phyloP scores from a whole-genome alignment of 1,140 invertebrate species.

The Drosophila serrata region DNA sequence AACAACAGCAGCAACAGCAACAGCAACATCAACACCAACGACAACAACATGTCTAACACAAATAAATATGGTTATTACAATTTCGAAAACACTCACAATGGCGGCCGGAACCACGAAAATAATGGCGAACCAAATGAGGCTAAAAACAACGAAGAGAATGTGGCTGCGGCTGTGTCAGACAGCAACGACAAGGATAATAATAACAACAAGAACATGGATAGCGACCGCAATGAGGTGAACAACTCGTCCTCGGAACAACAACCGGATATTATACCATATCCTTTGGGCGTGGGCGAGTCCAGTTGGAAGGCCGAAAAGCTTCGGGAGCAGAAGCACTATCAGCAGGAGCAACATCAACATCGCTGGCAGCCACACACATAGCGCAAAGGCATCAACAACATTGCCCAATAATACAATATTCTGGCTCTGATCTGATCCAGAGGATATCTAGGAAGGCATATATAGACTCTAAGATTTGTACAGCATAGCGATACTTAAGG shows the following conservation, averaged over 20 bases:
- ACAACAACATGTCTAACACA: conserved; percentile 52
- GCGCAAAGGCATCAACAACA: conserved; percentile 25
- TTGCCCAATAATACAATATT: conserved; percentile 28
- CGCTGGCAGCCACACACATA: conserved; percentile 64
- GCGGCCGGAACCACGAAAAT: conserved; percentile 43
- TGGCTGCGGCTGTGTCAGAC: conserved; percentile 14
- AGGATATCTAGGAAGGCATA: conserved; percentile 33
- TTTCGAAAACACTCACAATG: conserved; percentile 52
- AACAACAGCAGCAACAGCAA: conserved; percentile 30
- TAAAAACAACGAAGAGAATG: conserved; percentile 21
- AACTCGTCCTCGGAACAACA: conserved; percentile 71
- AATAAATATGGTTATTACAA: conserved; percentile 55
- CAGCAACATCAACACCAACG: conserved; percentile 19
- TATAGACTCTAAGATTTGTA: conserved; percentile 75
- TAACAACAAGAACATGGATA: conserved; percentile 26
- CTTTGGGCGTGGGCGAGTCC: conserved; percentile 66
- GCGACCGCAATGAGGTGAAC: conserved; percentile 51
- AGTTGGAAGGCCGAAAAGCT: conserved; percentile 66
- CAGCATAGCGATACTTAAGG: conserved; percentile 74
- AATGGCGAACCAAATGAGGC: conserved; percentile 61
- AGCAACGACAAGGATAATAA: background rate
- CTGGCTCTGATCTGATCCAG: conserved; percentile 12
- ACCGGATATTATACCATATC: conserved; percentile 82
- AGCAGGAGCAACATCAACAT: conserved; percentile 39
- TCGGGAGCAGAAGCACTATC: conserved; percentile 40